Base-by-base conservation (phyloP, 2,797 vertebrate species). In the Kryptopterus vitreolus region DNA sequence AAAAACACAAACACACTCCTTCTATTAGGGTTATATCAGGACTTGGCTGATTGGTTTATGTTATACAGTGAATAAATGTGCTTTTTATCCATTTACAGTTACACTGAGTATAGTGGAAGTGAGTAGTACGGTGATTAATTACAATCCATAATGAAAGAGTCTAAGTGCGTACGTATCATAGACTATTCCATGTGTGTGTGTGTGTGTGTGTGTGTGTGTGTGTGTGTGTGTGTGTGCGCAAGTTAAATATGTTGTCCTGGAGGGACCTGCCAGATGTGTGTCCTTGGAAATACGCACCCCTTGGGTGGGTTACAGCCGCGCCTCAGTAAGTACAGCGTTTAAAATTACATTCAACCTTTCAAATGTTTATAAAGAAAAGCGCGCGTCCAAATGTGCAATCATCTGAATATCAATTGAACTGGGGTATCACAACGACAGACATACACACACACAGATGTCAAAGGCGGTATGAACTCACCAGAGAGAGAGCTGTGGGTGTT, bases 271-370 rank as follows among this genome's bases (percentile, higher is more conserved):
- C 80, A 76, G 73, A 81, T 76, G 73, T 81, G 38, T 73, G 61
- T 75, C 29, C 69, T 52, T 65, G 31, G n/a, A 72, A 74, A 73
- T 35, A 73, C 31, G 11, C 58, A 11, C 48, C 78, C 70, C 33
- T 65, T 43, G 59, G 76, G 70, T 85, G 84, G 81, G 87, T 89
- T 87, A 87, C 85, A 38, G 84, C 84, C 81, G 87, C 84, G 87
- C 85, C 87, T 89, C 85, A 83, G 82, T 62, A 59, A 81, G 84
- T 86, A 89, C 87, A 88, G 89, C 82, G 13, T 74, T 70, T 80
- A 74, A 65, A 80, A 80, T 74, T 74, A 73, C 58, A 53, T 31
- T 31, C 22, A 29, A 70, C 35, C n/a, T 38, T 38, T 4, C 0
- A 26, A 33, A 18, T 71, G 46, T 48, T 53, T 33, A 35, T n/a